These are phyloP conservation scores for Stenoptilia bipunctidactyla DNA, from an alignment of 2,888 invertebrate species.

Conservation along the genomic window DNA sequence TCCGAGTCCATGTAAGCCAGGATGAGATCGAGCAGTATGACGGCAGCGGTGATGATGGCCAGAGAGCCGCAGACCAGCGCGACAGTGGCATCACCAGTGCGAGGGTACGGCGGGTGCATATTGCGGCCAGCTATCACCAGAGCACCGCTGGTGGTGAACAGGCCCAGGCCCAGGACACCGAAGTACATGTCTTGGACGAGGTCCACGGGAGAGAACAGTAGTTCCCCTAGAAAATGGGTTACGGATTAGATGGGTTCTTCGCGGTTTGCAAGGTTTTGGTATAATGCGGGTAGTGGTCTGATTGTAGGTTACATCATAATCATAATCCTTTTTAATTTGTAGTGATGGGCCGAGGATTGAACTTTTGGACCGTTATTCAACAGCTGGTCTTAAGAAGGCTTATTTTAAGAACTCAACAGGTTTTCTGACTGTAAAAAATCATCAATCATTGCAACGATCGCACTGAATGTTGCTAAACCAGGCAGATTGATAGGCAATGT, in stretches of 20 bases:
- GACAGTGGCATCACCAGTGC: slow-evolving; percentile 38
- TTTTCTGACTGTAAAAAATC: no score
- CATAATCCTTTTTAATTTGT: no score
- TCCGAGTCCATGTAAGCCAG: slow-evolving; percentile 59
- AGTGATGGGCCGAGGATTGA: no score
- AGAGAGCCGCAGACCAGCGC: slow-evolving; percentile 35
- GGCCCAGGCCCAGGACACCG: slow-evolving; percentile 40
- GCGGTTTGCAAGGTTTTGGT: not conserved
- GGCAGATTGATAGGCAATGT: no score
- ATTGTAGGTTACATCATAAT: no score
- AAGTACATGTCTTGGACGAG: slow-evolving; percentile 61
- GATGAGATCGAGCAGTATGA: slow-evolving; percentile 51
- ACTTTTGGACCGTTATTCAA: no score
- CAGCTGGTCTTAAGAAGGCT: no score
- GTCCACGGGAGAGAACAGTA: slow-evolving; percentile 54
- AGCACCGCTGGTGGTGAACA: slow-evolving; percentile 46
- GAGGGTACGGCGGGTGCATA: slow-evolving; percentile 27
- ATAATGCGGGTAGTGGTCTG: no score
- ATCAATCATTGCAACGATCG: no score
- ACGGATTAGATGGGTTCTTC: not conserved
- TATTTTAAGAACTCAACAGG: no score
- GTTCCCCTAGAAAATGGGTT: slow-evolving; percentile 51
- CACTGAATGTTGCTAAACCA: no score
- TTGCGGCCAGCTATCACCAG: slow-evolving; percentile 34
- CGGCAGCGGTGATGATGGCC: slow-evolving; percentile 34